Evolutionary conservation across 2,888 invertebrate species (phyloP), one percentile per base, ranked within the genome.

Genomic region (Macrostomum cliftonense): DNA sequence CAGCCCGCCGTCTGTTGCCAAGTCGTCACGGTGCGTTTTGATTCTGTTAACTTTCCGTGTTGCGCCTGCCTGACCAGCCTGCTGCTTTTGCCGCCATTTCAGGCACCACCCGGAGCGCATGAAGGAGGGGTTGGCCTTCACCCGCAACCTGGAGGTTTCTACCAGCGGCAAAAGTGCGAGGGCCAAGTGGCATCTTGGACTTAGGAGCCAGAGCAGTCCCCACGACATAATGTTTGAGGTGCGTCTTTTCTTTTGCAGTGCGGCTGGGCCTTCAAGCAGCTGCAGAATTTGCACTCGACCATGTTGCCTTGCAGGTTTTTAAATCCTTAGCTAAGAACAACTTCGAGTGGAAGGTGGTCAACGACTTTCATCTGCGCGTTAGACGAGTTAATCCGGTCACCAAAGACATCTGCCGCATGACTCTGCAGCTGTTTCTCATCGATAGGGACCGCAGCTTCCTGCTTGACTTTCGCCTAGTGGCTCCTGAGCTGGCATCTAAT

Each of bases 331-430:
- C 42, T 59, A 59, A 28, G 28, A 28, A 28, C 28, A 28, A 28
- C 43, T 55, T 78, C 77, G 93, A 97, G 71, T 99, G 97, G 97
- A 95, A 93, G 73, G 83, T 93, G 45, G 84, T 97, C 56, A 97
- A 93, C 73, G 84, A 89, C 0, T 99, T 74, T 60, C 91, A 93
- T 67, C 89, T 97, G 37, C 77, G 89, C 60, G 95, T 93, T 1
- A 79, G 95, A n/a, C 82, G 85, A 42, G 79, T 80, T 61, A 89
- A 87, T 71, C 77, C 79, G 50, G 76, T 83, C 63, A 82, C 44
- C n/a, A 42, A 54, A 7, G 38, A 28, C 12, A 49, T 39, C 28
- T 38, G 40, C 21, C 91, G 93, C 73, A 97, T 99, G 93, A 89
- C 89, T 0, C 76, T 99, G 46, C 97, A 99, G 70, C 75, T 99